Evolutionary conservation across 2,113 vertebrate genomes (phyloP).

Genomic region (Hippocampus guttulatus): DNA sequence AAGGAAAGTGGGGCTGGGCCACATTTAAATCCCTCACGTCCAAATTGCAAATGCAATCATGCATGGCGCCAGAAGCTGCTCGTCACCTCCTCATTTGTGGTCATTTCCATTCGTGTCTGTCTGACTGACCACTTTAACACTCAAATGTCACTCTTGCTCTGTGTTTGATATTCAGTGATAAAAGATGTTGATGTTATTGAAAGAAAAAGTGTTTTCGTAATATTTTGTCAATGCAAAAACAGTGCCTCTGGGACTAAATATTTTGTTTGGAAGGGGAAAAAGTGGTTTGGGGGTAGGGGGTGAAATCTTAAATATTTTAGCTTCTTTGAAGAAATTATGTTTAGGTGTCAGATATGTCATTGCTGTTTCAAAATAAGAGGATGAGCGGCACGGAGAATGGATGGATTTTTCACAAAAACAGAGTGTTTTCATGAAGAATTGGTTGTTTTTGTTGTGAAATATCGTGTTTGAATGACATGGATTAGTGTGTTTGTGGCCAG

Average conservation of each 20-base stretch:
- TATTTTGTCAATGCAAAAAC: neutral
- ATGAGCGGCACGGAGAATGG: too few relatives aligned
- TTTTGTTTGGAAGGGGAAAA: neutral
- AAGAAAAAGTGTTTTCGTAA: neutral
- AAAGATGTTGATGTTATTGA: neutral
- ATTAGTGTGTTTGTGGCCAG: too few relatives aligned
- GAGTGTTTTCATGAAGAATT: too few relatives aligned
- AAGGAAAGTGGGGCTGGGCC: neutral
- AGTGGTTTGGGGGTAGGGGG: neutral
- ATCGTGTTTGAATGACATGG: too few relatives aligned
- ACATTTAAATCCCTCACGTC: neutral
- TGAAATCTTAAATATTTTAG: too few relatives aligned
- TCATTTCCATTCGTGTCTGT: neutral
- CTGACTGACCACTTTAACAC: neutral
- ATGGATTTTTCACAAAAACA: too few relatives aligned
- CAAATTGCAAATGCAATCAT: neutral
- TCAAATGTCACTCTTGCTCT: neutral
- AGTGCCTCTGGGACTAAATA: neutral
- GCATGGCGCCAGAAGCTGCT: neutral
- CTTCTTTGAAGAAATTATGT: too few relatives aligned
- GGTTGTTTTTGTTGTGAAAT: too few relatives aligned
- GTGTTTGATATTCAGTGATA: neutral
- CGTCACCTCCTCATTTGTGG: neutral
- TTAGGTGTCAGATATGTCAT: too few relatives aligned
- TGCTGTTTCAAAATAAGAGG: too few relatives aligned